A percentile compares a stretch with the other conserved stretches of the same genome.
These are phyloP conservation scores for Pica pica DNA, from an alignment of 2,113 vertebrate species.

Conservation along the genomic window DNA sequence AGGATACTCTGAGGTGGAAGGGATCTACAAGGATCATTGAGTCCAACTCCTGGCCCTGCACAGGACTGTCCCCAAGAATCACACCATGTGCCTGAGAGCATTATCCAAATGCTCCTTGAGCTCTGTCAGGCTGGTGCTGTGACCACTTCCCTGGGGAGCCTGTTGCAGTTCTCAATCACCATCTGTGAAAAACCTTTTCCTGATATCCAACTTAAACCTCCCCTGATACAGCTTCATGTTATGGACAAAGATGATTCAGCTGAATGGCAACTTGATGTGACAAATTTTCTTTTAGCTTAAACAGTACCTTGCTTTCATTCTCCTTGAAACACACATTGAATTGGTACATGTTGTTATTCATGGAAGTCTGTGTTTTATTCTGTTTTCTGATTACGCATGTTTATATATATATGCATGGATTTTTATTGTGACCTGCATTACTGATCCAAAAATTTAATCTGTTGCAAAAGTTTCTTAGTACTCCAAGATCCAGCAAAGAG, in stretches of 20 bases:
- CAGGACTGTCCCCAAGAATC: no score
- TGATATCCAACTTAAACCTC: neutral
- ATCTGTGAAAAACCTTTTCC: neutral
- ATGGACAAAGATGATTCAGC: neutral
- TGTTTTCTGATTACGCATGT: neutral
- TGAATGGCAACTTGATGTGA: neutral
- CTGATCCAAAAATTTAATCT: neutral
- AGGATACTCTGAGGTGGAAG: neutral
- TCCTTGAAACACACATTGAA: neutral
- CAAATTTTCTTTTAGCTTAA: neutral
- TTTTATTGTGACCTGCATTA: neutral
- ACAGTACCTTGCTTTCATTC: neutral
- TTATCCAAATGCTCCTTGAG: neutral
- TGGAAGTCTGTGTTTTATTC: neutral
- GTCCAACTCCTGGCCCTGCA: neutral
- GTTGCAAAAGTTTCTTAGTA: neutral
- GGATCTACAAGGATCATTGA: neutral
- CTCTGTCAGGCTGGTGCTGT: neutral
- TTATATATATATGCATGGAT: neutral
- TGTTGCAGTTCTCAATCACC: neutral
- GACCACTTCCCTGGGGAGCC: neutral
- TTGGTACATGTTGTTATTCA: neutral
- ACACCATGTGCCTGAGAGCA: rapidly evolving
- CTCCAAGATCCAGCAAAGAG: neutral
- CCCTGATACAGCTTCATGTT: neutral